Percentiles rank a stretch among this genome's conserved stretches.
Conservation (phyloP, 2,113 vertebrate genomes). For the Leptosomus discolor region DNA sequence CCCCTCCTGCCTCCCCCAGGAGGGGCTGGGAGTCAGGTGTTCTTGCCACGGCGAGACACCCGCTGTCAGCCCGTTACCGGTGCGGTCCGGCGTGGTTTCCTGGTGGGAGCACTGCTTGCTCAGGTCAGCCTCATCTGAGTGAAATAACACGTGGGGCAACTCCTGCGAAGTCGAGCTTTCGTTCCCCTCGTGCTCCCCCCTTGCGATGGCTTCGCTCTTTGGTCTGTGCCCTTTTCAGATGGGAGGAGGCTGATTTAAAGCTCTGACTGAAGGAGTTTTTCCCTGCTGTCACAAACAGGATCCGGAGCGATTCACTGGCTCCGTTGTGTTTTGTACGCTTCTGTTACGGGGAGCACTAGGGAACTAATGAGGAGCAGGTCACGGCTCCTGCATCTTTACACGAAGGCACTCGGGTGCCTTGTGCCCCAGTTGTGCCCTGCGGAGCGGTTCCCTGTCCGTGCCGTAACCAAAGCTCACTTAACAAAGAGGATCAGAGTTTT, state of each 20-base stretch:
- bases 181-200: not conserved
- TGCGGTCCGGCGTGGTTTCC: not conserved
- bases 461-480: not conserved
- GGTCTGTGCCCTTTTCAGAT: not conserved
- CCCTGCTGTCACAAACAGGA: not conserved
- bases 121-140: not conserved
- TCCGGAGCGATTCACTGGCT: not conserved
- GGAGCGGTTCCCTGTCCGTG: fast-evolving
- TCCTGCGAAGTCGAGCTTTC: not conserved
- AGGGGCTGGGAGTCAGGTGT: not conserved
- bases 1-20: not conserved
- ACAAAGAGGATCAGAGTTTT: not conserved
- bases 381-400: not conserved
- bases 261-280: not conserved
- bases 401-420: fast-evolving
- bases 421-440: not conserved
- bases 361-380: not conserved
- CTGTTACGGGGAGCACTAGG: not conserved
- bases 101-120: not conserved
- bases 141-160: fast-evolving
- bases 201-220: not conserved
- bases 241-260: not conserved
- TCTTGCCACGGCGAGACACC: fast-evolving
- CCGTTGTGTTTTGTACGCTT: fast-evolving
- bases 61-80: fast-evolving